phyloP scores from a whole-genome alignment of 2,888 invertebrate species.

The Gerris lacustris region DNA sequence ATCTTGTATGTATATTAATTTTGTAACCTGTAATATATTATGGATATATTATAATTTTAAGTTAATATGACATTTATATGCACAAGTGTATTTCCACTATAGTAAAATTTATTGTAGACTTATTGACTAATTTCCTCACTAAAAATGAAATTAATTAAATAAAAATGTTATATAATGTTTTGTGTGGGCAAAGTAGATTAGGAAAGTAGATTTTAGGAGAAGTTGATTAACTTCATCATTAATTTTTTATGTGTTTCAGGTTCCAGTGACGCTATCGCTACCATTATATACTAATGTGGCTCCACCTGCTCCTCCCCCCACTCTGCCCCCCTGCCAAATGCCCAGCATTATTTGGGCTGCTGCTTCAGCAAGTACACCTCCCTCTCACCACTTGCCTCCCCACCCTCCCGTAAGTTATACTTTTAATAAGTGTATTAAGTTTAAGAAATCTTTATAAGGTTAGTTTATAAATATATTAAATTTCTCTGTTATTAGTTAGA shows the following conservation, averaged over 20 bases:
- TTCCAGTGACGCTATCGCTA: conserved; percentile 45
- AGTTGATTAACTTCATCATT: too few species aligned
- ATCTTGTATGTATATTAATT: background rate
- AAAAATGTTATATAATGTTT: too few species aligned
- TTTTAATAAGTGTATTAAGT: background rate
- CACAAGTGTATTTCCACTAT: too few species aligned
- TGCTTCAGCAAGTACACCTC: conserved; percentile 22
- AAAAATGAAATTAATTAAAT: too few species aligned
- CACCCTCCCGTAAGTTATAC: conserved; percentile 11
- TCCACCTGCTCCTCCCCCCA: conserved; percentile 25
- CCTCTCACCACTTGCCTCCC: conserved; percentile 30
- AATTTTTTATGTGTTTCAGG: conserved; percentile 34
- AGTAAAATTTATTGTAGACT: too few species aligned
- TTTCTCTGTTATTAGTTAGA: background rate
- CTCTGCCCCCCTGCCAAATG: conserved; percentile 30
- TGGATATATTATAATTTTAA: too few species aligned
- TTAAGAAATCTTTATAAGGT: background rate
- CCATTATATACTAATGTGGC: conserved; percentile 38
- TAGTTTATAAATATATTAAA: too few species aligned
- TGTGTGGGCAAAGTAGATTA: too few species aligned
- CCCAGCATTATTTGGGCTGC: conserved; percentile 36
- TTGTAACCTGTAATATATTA: too few species aligned
- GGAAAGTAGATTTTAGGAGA: too few species aligned
- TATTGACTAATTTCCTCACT: too few species aligned
- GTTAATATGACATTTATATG: too few species aligned